These are phyloP conservation scores for Melanotus villosus DNA, from an alignment of 2,888 invertebrate species.

Conservation along the genomic window DNA sequence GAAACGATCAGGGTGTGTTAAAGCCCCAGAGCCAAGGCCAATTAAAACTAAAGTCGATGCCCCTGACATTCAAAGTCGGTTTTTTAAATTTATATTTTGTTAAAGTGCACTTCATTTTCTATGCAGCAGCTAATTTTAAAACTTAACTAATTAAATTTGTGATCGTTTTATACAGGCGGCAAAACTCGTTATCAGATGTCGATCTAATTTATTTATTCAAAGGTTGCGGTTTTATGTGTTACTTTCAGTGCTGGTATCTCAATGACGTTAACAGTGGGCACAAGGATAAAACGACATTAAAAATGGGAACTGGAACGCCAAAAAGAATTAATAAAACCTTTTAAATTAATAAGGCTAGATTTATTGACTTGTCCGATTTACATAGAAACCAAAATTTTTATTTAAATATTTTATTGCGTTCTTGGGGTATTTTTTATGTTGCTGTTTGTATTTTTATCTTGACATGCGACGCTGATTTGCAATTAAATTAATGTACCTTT, in stretches of 20 bases:
- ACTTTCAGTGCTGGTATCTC: conserved; percentile 20
- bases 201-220: conserved; percentile 10
- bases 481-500: too few species aligned
- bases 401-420: not conserved
- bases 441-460: too few species aligned
- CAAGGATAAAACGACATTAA: conserved; percentile 2
- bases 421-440: too few species aligned
- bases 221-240: conserved; percentile 12
- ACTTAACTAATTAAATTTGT: not conserved
- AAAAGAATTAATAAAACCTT: not conserved
- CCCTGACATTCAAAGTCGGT: conserved; percentile 10
- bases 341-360: not conserved
- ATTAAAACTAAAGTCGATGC: not conserved
- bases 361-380: not conserved
- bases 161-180: not conserved
- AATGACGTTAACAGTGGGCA: conserved; percentile 6
- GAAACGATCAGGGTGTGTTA: not conserved
- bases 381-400: not conserved
- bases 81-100: not conserved
- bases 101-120: conserved; percentile 2
- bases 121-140: not conserved
- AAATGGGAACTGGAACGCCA: conserved; percentile 6
- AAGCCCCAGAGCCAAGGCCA: conserved; percentile 7
- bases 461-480: too few species aligned
- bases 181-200: not conserved